Evolutionary conservation across 2,113 vertebrate species (phyloP).

Genomic region (Fukomys damarensis): DNA sequence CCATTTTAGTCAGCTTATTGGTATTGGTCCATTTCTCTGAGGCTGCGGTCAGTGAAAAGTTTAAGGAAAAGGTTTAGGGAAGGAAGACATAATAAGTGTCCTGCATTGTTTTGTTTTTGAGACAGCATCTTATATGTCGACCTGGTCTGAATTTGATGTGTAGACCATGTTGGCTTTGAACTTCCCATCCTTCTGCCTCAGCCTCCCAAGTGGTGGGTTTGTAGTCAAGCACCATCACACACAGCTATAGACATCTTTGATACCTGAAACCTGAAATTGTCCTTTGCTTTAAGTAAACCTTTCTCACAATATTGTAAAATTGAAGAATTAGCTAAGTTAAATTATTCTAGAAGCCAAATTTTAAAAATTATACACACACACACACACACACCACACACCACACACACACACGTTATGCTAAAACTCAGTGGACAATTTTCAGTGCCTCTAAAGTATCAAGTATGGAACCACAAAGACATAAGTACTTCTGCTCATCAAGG

Average conservation of each 20-base stretch:
- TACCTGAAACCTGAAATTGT: background rate
- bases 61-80: background rate
- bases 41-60: background rate
- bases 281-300: background rate
- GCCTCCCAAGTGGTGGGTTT: background rate
- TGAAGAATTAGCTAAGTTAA: background rate
- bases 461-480: background rate
- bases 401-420: too few species aligned
- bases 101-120: background rate
- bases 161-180: background rate
- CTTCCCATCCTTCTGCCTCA: background rate
- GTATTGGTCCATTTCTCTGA: background rate
- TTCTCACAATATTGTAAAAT: background rate
- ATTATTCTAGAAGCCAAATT: background rate
- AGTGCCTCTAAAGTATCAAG: background rate
- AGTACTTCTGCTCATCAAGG: background rate
- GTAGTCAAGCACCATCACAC: background rate
- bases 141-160: background rate
- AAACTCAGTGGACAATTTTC: background rate
- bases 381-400: too few species aligned
- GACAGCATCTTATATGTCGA: background rate
- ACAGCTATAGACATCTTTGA: background rate
- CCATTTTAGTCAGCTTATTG: background rate
- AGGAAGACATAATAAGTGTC: background rate
- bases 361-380: background rate